These are phyloP conservation scores for Pipistrellus kuhlii DNA, from an alignment of 2,797 vertebrate genomes.

Conservation along the genomic window DNA sequence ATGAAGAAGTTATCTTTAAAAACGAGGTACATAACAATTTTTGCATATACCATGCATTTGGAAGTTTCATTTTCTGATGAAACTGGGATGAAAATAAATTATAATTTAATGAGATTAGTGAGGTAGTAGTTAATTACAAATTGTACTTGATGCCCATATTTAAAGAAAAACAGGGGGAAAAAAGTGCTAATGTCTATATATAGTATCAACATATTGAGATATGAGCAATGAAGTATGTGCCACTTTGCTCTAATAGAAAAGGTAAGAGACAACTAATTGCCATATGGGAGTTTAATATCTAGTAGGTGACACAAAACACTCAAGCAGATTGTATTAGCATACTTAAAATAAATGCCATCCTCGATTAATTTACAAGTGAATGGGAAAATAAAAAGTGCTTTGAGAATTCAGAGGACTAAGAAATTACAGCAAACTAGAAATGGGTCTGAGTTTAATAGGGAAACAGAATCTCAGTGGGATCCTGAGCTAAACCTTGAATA, in stretches of 20 bases:
- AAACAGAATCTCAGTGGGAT: background rate
- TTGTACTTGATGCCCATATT: background rate
- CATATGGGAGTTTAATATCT: conserved; percentile 20
- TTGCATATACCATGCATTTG: background rate
- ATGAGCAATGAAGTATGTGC: background rate
- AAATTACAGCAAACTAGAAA: background rate
- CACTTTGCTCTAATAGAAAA: background rate
- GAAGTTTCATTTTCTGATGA: background rate
- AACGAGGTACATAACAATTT: background rate
- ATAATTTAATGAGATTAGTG: background rate
- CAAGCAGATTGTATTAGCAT: conserved; percentile 45
- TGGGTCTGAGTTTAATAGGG: background rate
- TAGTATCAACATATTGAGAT: background rate
- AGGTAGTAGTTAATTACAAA: background rate
- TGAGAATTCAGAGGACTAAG: background rate
- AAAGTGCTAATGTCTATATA: background rate
- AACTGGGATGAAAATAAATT: background rate
- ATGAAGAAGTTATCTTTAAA: background rate
- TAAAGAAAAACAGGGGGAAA: background rate
- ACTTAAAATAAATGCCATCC: conserved; percentile 53
- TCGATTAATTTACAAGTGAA: conserved; percentile 33
- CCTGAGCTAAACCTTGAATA: background rate
- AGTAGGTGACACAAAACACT: conserved; percentile 25
- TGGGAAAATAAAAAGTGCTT: background rate
- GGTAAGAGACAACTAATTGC: background rate